Evolutionary conservation across 2,888 invertebrate species (phyloP).

Genomic region (Lithophane ornitopus): DNA sequence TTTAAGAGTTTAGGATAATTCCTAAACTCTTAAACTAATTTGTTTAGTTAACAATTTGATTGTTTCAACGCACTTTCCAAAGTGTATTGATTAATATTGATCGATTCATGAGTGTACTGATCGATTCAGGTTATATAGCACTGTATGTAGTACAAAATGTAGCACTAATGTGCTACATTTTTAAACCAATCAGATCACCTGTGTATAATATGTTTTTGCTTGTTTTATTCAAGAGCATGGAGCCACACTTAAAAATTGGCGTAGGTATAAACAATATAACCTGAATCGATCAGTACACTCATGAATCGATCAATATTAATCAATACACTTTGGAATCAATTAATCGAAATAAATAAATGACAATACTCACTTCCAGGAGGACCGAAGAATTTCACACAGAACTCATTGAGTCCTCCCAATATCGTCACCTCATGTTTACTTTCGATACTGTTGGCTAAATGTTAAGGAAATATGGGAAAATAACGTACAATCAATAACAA

Average conservation of each 20-base stretch:
- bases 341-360: not conserved
- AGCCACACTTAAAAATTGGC: not conserved
- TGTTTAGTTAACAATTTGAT: not conserved
- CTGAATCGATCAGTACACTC: not conserved
- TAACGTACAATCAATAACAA: not conserved
- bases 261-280: not conserved
- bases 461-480: constrained; percentile 58
- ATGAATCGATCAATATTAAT: constrained; percentile 16
- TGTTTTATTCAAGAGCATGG: not conserved
- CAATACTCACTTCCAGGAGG: constrained; percentile 97
- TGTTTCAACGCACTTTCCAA: not conserved
- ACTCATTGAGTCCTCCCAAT: constrained; percentile 99
- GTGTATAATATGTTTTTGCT: not conserved
- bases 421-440: constrained; percentile 99
- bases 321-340: not conserved
- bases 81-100: constrained; percentile 2
- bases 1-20: not conserved
- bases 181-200: not conserved
- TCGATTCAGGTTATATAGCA: not conserved
- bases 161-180: too few relatives aligned
- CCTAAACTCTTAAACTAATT: not conserved
- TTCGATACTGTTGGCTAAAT: constrained; percentile 94
- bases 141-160: too few relatives aligned
- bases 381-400: constrained; percentile 99
- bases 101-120: constrained; percentile 12